Percentiles rank a stretch among this genome's conserved stretches.
Evolutionary conservation across 2,797 vertebrate species (phyloP).

Genomic region (Anableps anableps): DNA sequence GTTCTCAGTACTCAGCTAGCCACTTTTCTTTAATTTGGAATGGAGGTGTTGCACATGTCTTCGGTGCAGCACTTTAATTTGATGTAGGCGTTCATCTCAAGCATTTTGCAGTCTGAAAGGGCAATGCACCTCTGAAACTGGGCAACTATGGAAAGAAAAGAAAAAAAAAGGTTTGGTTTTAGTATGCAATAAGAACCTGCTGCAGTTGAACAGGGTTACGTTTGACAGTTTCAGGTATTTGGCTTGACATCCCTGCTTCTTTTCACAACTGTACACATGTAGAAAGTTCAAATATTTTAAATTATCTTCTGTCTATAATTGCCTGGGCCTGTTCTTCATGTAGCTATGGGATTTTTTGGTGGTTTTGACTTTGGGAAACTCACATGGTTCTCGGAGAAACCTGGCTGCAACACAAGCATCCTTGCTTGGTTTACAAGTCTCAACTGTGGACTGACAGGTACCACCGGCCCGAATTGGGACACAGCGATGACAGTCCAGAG

Average conservation of each 20-base stretch:
- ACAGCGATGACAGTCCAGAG: slow-evolving; percentile 75
- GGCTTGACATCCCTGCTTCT: neutral
- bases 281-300: neutral
- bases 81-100: slow-evolving; percentile 73
- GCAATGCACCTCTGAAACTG: slow-evolving; percentile 80
- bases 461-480: slow-evolving; percentile 60
- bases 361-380: slow-evolving; percentile 46
- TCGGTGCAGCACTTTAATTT: slow-evolving; percentile 69
- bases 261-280: neutral
- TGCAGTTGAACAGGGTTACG: neutral
- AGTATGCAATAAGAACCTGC: neutral
- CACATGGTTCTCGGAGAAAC: slow-evolving; percentile 73
- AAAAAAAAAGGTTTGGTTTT: neutral
- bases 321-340: neutral
- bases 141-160: slow-evolving; percentile 52
- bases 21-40: neutral
- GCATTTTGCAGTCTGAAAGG: slow-evolving; percentile 66
- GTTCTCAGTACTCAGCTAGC: neutral
- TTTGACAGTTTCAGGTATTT: neutral
- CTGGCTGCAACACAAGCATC: slow-evolving; percentile 63
- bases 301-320: neutral
- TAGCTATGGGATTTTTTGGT: neutral
- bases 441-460: slow-evolving; percentile 47
- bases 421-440: slow-evolving; percentile 70
- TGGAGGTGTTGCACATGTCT: slow-evolving; percentile 77